Conservation (phyloP, 2,797 vertebrate genomes). For the Chlorospingus semifuscus region DNA sequence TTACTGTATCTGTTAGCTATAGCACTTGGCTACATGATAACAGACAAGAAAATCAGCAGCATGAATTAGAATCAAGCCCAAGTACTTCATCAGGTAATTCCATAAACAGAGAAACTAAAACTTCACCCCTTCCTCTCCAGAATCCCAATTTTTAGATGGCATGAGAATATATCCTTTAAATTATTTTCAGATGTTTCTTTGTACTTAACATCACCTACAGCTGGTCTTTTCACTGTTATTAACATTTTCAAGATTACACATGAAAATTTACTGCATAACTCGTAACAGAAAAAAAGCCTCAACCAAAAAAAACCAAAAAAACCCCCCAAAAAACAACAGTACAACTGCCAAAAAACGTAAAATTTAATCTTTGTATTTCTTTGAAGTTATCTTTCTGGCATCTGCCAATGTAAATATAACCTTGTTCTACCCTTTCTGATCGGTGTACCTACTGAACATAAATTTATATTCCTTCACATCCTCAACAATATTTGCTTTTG, state of each 20-base stretch:
- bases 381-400: conserved; percentile 84
- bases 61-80: neutral
- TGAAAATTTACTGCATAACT: conserved; percentile 31
- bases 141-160: neutral
- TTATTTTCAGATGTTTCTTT: conserved; percentile 19
- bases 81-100: neutral
- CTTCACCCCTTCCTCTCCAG: neutral
- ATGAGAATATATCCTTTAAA: neutral
- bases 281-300: neutral
- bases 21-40: neutral
- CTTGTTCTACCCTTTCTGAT: conserved; percentile 68
- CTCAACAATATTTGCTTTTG: conserved; percentile 52
- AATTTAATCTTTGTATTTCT: conserved; percentile 60
- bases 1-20: neutral
- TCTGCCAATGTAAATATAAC: conserved; percentile 84
- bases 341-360: conserved; percentile 37
- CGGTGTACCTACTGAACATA: conserved; percentile 64
- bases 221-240: conserved; percentile 35
- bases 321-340: neutral
- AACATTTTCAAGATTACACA: conserved; percentile 34
- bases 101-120: neutral
- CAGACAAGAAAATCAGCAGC: neutral
- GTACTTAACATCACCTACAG: neutral
- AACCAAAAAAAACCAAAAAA: neutral
- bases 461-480: conserved; percentile 38